A percentile compares a stretch with the other conserved stretches of the same genome.
These are phyloP conservation scores for Pseudorasbora parva DNA, from an alignment of 2,113 vertebrate genomes.

Conservation along the genomic window DNA sequence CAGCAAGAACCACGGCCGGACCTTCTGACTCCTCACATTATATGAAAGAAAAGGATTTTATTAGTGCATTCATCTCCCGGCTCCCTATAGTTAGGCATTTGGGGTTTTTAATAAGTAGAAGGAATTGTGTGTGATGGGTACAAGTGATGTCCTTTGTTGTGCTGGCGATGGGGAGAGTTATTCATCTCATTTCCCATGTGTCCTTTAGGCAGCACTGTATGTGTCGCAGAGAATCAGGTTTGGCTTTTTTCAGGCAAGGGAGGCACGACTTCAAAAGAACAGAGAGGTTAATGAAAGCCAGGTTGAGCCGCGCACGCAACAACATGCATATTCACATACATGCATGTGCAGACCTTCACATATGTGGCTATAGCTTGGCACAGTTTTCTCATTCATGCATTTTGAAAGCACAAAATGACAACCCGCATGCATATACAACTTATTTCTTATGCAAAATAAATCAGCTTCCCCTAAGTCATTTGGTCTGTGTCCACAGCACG, in stretches of 20 bases:
- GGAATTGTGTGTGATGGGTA: constrained; percentile 27
- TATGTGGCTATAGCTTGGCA: constrained; percentile 7
- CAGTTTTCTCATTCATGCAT: not conserved
- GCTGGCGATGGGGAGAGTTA: constrained; percentile 53
- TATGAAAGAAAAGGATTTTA: constrained; percentile 26
- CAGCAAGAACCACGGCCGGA: constrained; percentile 11
- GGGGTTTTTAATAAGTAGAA: constrained; percentile 1
- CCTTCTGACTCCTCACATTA: constrained; percentile 26
- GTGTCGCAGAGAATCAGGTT: constrained; percentile 63
- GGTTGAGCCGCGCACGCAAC: constrained; percentile 50
- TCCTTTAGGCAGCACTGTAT: constrained; percentile 33
- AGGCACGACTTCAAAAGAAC: constrained; percentile 60
- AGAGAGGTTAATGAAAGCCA: constrained; percentile 64
- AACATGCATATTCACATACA: constrained; percentile 21
- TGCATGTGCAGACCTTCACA: not conserved
- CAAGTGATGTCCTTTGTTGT: constrained; percentile 38
- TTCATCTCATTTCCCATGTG: constrained; percentile 51
- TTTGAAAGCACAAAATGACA: not conserved
- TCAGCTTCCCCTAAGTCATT: not conserved
- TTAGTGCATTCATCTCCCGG: constrained; percentile 27
- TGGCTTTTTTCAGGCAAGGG: constrained; percentile 60
- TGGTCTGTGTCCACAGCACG: not conserved
- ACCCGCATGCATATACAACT: not conserved
- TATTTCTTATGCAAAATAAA: not conserved
- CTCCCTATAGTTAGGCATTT: constrained; percentile 12